Evolutionary conservation across 2,888 invertebrate species (phyloP).

Genomic region (Phaedon cochleariae): DNA sequence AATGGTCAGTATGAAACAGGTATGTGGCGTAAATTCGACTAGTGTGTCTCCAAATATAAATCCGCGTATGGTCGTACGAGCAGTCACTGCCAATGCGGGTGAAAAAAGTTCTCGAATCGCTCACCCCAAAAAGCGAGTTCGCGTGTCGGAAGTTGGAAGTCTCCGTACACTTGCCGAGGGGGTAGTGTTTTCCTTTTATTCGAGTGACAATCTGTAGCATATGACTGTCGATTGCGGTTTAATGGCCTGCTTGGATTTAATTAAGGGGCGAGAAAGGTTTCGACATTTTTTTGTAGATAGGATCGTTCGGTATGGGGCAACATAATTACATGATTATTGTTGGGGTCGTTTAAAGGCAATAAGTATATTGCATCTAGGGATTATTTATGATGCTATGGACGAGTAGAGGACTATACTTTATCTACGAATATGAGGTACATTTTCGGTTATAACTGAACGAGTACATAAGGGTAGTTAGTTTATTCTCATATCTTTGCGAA

Average conservation of each 20-base stretch:
- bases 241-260: constrained; percentile 45
- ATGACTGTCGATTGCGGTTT: constrained; percentile 43
- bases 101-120: constrained; percentile 1
- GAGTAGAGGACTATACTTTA: too few relatives aligned
- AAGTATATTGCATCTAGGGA: too few relatives aligned
- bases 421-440: too few relatives aligned
- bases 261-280: constrained; percentile 44
- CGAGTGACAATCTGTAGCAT: constrained; percentile 46
- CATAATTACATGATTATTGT: neutral
- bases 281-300: constrained; percentile 39
- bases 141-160: constrained; percentile 18
- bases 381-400: too few relatives aligned
- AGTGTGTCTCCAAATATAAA: too few relatives aligned
- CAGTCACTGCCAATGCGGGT: constrained; percentile 12
- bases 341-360: neutral
- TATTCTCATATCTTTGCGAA: too few relatives aligned
- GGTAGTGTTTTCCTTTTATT: constrained; percentile 19
- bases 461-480: too few relatives aligned
- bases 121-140: constrained; percentile 8
- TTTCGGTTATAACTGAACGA: too few relatives aligned
- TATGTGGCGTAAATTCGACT: too few relatives aligned
- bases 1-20: too few relatives aligned
- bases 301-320: constrained; percentile 19
- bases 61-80: neutral
- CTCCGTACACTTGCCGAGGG: constrained; percentile 1